Percentiles rank a stretch among this genome's conserved stretches.
These are phyloP conservation scores for Lordiphosa collinella DNA, from an alignment of 1,140 invertebrate genomes.

Conservation along the genomic window DNA sequence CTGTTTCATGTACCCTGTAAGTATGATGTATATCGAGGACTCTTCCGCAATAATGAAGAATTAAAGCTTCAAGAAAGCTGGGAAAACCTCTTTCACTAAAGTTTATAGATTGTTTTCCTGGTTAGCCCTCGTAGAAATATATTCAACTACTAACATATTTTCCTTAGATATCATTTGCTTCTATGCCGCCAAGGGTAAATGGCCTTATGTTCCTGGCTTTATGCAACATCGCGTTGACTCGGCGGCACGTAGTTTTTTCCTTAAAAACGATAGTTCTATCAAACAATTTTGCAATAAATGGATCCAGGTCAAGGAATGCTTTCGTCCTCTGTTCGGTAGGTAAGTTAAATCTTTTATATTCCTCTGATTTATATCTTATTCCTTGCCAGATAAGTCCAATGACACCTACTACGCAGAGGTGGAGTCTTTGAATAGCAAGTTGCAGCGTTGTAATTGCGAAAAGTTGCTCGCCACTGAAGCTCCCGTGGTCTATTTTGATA, in stretches of 20 bases:
- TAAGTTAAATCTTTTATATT: background rate
- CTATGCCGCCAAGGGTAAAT: constrained; percentile 76
- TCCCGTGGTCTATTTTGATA: constrained; percentile 68
- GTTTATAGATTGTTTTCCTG: background rate
- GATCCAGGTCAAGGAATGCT: constrained; percentile 74
- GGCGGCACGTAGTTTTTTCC: constrained; percentile 54
- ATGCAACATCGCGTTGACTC: constrained; percentile 64
- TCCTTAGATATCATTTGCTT: constrained; percentile 72
- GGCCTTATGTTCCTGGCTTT: constrained; percentile 74
- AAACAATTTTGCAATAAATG: constrained; percentile 69
- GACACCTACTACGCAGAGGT: constrained; percentile 25
- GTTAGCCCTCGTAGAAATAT: too few relatives aligned
- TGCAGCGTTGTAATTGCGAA: constrained; percentile 44
- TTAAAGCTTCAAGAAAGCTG: too few relatives aligned
- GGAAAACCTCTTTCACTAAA: background rate
- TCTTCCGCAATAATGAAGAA: background rate
- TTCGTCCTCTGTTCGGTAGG: constrained; percentile 65
- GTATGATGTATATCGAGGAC: background rate
- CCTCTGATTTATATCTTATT: background rate
- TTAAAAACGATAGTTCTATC: constrained; percentile 67
- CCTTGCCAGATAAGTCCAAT: constrained; percentile 42
- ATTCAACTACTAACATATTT: background rate
- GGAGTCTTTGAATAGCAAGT: constrained; percentile 44
- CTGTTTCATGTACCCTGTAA: constrained; percentile 74
- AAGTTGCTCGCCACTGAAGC: constrained; percentile 53